These are phyloP conservation scores for Amphimallon solstitiale DNA, from an alignment of 2,888 invertebrate species.

Conservation along the genomic window DNA sequence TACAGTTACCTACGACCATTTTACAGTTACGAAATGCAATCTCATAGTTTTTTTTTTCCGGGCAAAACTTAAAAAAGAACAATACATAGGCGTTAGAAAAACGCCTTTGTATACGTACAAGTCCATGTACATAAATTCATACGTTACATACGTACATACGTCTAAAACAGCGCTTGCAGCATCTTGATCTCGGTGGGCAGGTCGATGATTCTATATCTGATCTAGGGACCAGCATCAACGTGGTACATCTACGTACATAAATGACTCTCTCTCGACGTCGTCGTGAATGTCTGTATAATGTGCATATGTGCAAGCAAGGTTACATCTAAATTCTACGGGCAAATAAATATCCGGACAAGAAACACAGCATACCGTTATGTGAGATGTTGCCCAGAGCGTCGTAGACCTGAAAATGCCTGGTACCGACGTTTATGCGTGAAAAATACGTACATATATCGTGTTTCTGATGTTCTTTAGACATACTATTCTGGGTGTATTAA, in stretches of 20 bases:
- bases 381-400: too few relatives aligned
- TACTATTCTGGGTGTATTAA: too few relatives aligned
- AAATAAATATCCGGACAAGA: neutral
- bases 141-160: neutral
- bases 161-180: conserved; percentile 9
- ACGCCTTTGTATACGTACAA: neutral
- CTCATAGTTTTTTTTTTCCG: neutral
- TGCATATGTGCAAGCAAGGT: conserved; percentile 1
- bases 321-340: conserved; percentile 7
- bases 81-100: conserved; percentile 1
- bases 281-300: neutral
- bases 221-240: conserved; percentile 5
- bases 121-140: too few relatives aligned
- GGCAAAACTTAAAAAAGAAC: conserved; percentile 2
- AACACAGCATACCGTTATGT: too few relatives aligned
- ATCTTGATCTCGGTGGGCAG: conserved; percentile 27
- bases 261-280: neutral
- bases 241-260: neutral
- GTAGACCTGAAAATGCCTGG: too few relatives aligned
- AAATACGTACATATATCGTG: too few relatives aligned
- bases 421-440: too few relatives aligned
- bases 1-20: conserved; percentile 2
- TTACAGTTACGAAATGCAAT: conserved; percentile 5
- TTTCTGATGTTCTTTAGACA: too few relatives aligned
- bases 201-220: neutral